A percentile compares a stretch with the other conserved stretches of the same genome.
phyloP scores from a whole-genome alignment of 1,140 invertebrate genomes.

The Eufriesea mexicana region DNA sequence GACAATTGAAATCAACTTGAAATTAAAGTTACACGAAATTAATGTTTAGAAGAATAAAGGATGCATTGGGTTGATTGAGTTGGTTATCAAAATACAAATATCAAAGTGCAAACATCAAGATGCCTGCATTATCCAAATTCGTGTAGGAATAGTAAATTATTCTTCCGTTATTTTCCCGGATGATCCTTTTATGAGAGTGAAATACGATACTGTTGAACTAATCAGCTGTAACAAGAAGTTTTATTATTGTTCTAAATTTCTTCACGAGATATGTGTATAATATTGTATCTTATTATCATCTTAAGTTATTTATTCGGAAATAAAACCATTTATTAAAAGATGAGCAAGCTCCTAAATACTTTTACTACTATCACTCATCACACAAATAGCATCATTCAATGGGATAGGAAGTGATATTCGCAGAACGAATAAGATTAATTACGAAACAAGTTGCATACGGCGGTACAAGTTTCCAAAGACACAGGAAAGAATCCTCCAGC shows the following conservation, averaged over 20 bases:
- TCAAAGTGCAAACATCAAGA: not conserved
- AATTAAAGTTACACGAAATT: too few relatives aligned
- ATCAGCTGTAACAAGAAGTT: conserved; percentile 27
- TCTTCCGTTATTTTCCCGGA: fast-evolving
- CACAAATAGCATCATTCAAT: too few relatives aligned
- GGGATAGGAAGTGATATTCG: too few relatives aligned
- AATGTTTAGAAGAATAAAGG: not conserved
- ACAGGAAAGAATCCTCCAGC: conserved; percentile 63
- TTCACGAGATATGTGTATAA: too few relatives aligned
- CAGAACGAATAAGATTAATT: too few relatives aligned
- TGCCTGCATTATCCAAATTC: not conserved
- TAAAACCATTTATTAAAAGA: too few relatives aligned
- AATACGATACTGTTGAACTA: conserved; percentile 41
- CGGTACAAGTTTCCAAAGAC: conserved; percentile 54
- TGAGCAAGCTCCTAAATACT: too few relatives aligned
- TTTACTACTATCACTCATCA: too few relatives aligned
- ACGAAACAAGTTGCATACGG: conserved; percentile 14
- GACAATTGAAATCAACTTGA: too few relatives aligned
- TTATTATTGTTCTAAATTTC: not conserved
- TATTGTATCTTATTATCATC: too few relatives aligned
- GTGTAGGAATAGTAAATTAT: not conserved
- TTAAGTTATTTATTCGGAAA: too few relatives aligned
- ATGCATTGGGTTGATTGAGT: not conserved
- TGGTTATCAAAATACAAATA: not conserved
- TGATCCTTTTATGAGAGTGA: conserved; percentile 23